Percentiles rank a stretch among this genome's conserved stretches.
Conservation (phyloP, 1,140 invertebrate genomes). For the Drosophila asahinai region DNA sequence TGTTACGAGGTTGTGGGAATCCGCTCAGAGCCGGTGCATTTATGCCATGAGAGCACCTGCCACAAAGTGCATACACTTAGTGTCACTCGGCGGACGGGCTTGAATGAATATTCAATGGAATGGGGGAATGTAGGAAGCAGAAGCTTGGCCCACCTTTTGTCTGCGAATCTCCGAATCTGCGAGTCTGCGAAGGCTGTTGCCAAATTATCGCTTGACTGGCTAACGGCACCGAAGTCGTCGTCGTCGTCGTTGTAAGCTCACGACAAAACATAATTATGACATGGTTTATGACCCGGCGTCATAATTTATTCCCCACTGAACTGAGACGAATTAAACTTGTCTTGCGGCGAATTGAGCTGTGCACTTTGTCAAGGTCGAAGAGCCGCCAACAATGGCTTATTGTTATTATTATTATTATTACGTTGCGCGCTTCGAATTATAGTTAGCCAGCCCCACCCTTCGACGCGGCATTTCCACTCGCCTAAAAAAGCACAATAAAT, state of each 20-base stretch:
- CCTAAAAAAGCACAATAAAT: conserved; percentile 10
- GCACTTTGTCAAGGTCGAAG: conserved; percentile 36
- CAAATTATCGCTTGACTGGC: conserved; percentile 67
- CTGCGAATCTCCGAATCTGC: conserved; percentile 7
- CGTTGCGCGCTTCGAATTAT: conserved; percentile 30
- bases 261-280: conserved; percentile 31
- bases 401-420: conserved; percentile 51
- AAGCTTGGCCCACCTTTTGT: conserved; percentile 29
- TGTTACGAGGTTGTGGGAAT: conserved; percentile 49
- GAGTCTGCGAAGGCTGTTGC: conserved; percentile 52
- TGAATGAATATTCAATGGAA: conserved; percentile 72
- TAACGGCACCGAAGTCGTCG: conserved; percentile 28
- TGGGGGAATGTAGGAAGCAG: conserved; percentile 68
- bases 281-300: conserved; percentile 32
- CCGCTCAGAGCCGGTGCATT: conserved; percentile 20
- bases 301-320: conserved; percentile 38
- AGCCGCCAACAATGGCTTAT: conserved; percentile 51
- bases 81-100: conserved; percentile 43
- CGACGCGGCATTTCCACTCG: conserved; percentile 3
- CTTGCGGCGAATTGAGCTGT: conserved; percentile 26
- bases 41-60: conserved; percentile 49
- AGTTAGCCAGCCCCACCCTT: conserved; percentile 21
- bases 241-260: conserved; percentile 7
- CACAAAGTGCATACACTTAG: conserved; percentile 46
- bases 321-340: conserved; percentile 36